Evolutionary conservation across 2,888 invertebrate species (phyloP), one percentile per base, ranked within the genome.

Genomic region (Leuctra nigra): DNA sequence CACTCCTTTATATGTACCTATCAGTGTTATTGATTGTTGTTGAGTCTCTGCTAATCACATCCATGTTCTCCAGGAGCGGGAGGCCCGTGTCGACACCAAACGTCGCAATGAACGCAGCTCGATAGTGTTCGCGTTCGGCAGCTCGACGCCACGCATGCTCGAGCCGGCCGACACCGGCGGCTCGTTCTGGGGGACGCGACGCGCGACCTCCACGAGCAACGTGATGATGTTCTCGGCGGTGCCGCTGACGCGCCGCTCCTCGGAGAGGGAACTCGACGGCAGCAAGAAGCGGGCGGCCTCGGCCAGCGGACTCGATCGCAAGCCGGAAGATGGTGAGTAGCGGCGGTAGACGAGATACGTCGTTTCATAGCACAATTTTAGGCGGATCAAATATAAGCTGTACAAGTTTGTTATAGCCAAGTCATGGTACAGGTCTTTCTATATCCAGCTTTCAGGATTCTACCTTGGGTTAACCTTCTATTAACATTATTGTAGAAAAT

Each of bases 161-260:
- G 90, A 91, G 70, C 88, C 90, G 55, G 81, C 84, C 60, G 90
- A 91, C 70, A 83, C 86, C 64, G 83, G 83, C 57, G 82, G 85
- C 63, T 81, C 84, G 68, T 91, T 86, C 78, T 91, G 90, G 91
- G 87, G 88, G 63, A 85, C 88, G 70, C 82, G 91, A 73, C 84
- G 91, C 73, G 91, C 91, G 65, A 91, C 91, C 69, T 91, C 91
- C 69, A 91, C 90, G 64, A 88, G 88, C 68, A 91, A 91, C 77
- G 90, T 91, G 74, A 88, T 88, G 79, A 73, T 72, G 69, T 81
- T 81, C 70, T 72, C 75, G 57, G 78, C 81, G 71, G 84, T 86
- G 73, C 69, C 74, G 56, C 79, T 90, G 68, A 87, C 90, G 64
- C 83, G 91, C 75, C 82, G 89, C 70, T 88, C 90, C 69, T 90